These are phyloP conservation scores for Schizopygopsis malacanthus DNA, from an alignment of 2,797 vertebrate species.

Conservation along the genomic window DNA sequence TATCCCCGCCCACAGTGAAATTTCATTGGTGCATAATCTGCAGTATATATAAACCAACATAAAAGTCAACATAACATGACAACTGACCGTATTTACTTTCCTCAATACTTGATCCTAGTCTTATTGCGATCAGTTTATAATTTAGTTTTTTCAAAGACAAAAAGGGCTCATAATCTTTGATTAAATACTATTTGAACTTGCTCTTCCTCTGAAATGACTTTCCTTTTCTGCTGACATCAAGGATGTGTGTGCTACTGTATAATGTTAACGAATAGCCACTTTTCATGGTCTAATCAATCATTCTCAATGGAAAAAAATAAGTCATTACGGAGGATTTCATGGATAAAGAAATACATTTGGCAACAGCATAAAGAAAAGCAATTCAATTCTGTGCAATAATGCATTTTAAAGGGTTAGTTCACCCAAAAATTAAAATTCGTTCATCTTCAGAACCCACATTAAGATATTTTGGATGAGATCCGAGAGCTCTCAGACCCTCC, in stretches of 20 bases:
- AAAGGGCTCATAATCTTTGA: not conserved
- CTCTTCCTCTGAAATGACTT: not conserved
- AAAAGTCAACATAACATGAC: not conserved
- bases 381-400: not conserved
- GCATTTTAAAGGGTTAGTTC: too few species aligned
- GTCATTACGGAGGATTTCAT: not conserved
- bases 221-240: not conserved
- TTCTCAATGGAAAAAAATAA: not conserved
- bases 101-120: not conserved
- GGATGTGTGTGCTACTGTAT: not conserved
- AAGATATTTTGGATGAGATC: too few species aligned
- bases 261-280: slow-evolving; percentile 4
- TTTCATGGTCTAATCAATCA: not conserved
- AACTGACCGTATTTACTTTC: not conserved
- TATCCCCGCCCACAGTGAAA: not conserved
- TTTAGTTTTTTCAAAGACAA: not conserved
- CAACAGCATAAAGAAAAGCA: not conserved
- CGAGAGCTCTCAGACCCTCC: too few species aligned
- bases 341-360: not conserved
- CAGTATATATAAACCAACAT: not conserved
- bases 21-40: not conserved
- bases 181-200: not conserved
- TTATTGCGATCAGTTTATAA: not conserved
- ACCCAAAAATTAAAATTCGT: too few species aligned
- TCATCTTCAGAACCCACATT: too few species aligned